Evolutionary conservation across 1,140 invertebrate genomes (phyloP), one percentile per base, ranked within the genome.

Genomic region (Ruditapes philippinarum): DNA sequence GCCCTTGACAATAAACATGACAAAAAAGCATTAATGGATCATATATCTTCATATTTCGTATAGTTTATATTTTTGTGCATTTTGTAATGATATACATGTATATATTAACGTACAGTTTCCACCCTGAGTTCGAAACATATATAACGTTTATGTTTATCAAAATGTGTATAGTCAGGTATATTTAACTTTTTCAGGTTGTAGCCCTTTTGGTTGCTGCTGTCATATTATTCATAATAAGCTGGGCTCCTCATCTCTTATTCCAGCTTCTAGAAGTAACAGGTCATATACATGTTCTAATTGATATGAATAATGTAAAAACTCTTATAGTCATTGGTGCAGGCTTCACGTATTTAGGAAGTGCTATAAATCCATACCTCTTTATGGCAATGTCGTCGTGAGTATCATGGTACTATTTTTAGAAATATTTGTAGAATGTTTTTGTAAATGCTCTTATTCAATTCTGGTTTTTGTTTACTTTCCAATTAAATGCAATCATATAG

Each of bases 311-410:
- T 62, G n/a, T 25, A 4, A 25, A 70, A 7, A 70, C 14, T 9
- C 33, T 70, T 4, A 17, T 28, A 17, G 12, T 70, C 5, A 40
- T 70, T 17, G 65, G 33, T 17, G 25, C 65, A 5, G 65, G 65
- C 5, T 31, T 90, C 14, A 76, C 83, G 1, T 86, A 86, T 74
- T 65, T 86, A 17, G 84, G 83, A n/a, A 86, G 82, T 31, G 49
- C 83, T 19, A 38, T 86, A 19, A 90, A 86, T 49, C 89, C 89
- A 31, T 90, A 90, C 31, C 38, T 90, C 0, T 90, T 87, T 54
- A 90, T 90, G 89, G 60, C 74, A 12, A 90, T 90, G 89, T 90
- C 89, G 12, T 86, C 83, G 89, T 90, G 82, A 81, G 89, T 87
- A 62, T 31, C 5, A 42, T 22, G 0, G 25, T 36, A 36, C 19